Conservation (phyloP, 2,113 vertebrate genomes). For the Colistium nudipinnis region DNA sequence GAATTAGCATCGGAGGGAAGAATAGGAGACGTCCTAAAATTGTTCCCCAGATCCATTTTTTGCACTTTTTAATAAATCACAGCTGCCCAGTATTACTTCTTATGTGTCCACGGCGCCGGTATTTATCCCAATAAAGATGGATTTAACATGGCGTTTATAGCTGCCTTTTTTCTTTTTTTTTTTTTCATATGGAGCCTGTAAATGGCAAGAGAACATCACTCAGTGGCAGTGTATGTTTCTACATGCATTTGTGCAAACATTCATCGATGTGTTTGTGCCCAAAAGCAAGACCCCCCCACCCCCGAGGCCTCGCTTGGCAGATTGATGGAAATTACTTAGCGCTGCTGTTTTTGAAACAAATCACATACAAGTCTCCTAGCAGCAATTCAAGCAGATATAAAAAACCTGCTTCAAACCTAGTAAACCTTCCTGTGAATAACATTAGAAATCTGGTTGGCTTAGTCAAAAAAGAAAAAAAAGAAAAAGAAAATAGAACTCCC, state of each 20-base stretch:
- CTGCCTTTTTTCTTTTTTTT: too few species aligned
- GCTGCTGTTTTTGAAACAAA: slow-evolving; percentile 70
- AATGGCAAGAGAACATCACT: slow-evolving; percentile 45
- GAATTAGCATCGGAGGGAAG: slow-evolving; percentile 63
- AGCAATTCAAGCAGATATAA: slow-evolving; percentile 64
- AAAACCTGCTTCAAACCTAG: slow-evolving; percentile 52
- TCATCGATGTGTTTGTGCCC: slow-evolving; percentile 57
- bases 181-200: slow-evolving; percentile 42
- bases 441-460: slow-evolving; percentile 62
- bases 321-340: slow-evolving; percentile 65
- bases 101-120: slow-evolving; percentile 44
- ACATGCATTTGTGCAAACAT: slow-evolving; percentile 43
- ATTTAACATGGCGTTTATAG: slow-evolving; percentile 62
- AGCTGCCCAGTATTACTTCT: slow-evolving; percentile 47
- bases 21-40: slow-evolving; percentile 50
- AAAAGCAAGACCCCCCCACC: slow-evolving; percentile 55
- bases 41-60: slow-evolving; percentile 39
- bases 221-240: slow-evolving; percentile 37
- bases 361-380: slow-evolving; percentile 69
- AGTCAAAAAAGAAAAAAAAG: slow-evolving; percentile 30
- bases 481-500: slow-evolving; percentile 47
- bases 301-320: slow-evolving; percentile 58
- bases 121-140: slow-evolving; percentile 67
- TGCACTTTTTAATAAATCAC: slow-evolving; percentile 61
- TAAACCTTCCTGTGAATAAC: slow-evolving; percentile 71